Percentiles rank a stretch among this genome's conserved stretches.
phyloP scores from a whole-genome alignment of 1,140 invertebrate species.

The Leptoteleia sp. region DNA sequence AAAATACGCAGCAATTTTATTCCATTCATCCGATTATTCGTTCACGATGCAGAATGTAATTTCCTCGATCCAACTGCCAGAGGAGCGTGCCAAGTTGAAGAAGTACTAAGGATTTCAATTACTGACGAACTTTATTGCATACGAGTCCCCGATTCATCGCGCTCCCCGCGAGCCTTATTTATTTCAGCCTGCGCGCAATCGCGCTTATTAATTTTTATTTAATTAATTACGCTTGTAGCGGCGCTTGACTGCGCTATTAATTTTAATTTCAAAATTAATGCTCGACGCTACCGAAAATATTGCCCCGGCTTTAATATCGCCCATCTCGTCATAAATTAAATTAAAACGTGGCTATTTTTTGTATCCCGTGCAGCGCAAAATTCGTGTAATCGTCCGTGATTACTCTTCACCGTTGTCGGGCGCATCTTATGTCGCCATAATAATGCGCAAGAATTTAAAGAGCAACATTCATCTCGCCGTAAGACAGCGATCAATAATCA shows the following conservation, averaged over 20 bases:
- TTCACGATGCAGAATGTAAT: conserved; percentile 32
- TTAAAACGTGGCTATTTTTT: conserved; percentile 19
- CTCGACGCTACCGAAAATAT: conserved; percentile 13
- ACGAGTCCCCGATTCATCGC: conserved; percentile 3
- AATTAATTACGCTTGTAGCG: conserved; percentile 14
- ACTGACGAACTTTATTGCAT: conserved; percentile 18
- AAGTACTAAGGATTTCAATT: conserved; percentile 41
- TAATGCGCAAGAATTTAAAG: conserved; percentile 25
- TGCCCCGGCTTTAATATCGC: conserved; percentile 15
- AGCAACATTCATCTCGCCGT: conserved; percentile 24
- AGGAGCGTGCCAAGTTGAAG: conserved; percentile 1
- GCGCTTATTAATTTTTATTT: conserved; percentile 15
- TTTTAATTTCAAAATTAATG: conserved; percentile 17
- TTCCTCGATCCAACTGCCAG: conserved; percentile 2
- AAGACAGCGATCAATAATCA: conserved; percentile 36
- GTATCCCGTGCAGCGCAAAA: conserved; percentile 11
- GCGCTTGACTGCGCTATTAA: conserved; percentile 1
- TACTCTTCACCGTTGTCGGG: conserved; percentile 26
- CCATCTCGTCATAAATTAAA: conserved; percentile 22
- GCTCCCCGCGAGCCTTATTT: conserved; percentile 3
- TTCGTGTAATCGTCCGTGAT: conserved; percentile 35
- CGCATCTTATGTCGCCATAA: conserved; percentile 25
- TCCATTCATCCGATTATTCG: conserved; percentile 37
- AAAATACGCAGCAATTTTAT: conserved; percentile 21
- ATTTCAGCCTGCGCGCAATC: not conserved